Conservation (phyloP, 1,140 invertebrate species). For the Drosophila obscura region DNA sequence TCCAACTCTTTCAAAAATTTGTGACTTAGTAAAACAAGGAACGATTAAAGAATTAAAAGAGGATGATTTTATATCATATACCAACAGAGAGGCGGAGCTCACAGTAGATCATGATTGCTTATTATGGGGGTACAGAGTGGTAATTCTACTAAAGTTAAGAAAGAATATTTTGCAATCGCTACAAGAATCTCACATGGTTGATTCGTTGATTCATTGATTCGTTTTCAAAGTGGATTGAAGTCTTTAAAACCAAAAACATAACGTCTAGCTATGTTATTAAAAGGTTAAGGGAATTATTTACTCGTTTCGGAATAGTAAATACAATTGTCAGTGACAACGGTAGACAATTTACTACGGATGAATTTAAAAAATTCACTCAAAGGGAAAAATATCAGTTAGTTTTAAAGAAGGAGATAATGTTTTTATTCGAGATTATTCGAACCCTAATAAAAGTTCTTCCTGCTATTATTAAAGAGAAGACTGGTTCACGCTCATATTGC, state of each 20-base stretch:
- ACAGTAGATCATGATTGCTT: constrained; percentile 51
- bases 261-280: constrained; percentile 6
- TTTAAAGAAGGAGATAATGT: too few relatives aligned
- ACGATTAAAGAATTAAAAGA: constrained; percentile 3
- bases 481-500: too few relatives aligned
- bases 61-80: constrained; percentile 29
- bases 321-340: too few relatives aligned
- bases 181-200: constrained; percentile 42
- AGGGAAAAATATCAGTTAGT: too few relatives aligned
- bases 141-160: constrained; percentile 53
- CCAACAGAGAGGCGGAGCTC: constrained; percentile 39
- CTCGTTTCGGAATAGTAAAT: too few relatives aligned
- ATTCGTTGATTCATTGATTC: constrained; percentile 5
- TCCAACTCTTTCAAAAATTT: constrained; percentile 6
- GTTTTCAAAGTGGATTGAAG: constrained; percentile 15
- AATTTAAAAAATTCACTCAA: too few relatives aligned
- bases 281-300: constrained; percentile 7
- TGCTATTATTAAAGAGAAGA: too few relatives aligned
- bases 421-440: too few relatives aligned
- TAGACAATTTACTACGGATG: too few relatives aligned
- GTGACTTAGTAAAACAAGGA: constrained; percentile 12
- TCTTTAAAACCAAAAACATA: constrained; percentile 14
- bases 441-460: too few relatives aligned
- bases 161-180: constrained; percentile 52
- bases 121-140: constrained; percentile 58